Evolutionary conservation across 2,113 vertebrate species (phyloP).

Genomic region (Todiramphus saurophagus): DNA sequence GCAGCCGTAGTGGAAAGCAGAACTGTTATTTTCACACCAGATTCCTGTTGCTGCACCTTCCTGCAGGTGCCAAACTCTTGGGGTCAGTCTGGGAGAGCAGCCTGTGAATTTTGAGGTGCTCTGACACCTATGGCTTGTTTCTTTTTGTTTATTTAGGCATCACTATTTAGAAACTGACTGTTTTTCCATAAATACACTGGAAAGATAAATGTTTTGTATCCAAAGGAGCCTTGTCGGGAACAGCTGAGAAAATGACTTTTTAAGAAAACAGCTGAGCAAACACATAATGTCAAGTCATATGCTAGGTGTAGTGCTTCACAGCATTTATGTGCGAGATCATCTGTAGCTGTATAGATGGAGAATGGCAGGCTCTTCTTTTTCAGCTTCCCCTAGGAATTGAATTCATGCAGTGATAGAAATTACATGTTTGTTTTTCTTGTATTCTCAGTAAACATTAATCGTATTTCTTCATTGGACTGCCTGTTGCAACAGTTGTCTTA

Average conservation of each 20-base stretch:
- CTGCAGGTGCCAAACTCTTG: background rate
- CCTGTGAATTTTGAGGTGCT: background rate
- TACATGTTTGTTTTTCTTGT: background rate
- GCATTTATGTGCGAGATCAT: background rate
- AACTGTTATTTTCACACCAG: background rate
- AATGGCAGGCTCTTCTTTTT: background rate
- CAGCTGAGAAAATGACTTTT: constrained; percentile 25
- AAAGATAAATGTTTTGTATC: background rate
- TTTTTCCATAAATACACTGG: background rate
- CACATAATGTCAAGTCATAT: background rate
- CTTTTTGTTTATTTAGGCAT: background rate
- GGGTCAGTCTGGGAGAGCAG: background rate
- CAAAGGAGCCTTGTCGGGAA: background rate
- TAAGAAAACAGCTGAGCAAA: constrained; percentile 38
- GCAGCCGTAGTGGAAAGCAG: background rate
- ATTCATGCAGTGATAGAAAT: background rate
- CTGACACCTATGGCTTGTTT: background rate
- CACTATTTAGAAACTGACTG: background rate
- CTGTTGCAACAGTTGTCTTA: background rate
- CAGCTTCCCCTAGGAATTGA: background rate
- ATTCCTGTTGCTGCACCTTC: background rate
- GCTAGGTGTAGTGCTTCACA: background rate
- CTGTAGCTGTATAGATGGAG: background rate
- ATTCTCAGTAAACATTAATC: background rate
- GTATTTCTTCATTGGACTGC: background rate